Conservation (phyloP, 2,797 vertebrate species). For the Poeciliopsis paucimaculata region DNA sequence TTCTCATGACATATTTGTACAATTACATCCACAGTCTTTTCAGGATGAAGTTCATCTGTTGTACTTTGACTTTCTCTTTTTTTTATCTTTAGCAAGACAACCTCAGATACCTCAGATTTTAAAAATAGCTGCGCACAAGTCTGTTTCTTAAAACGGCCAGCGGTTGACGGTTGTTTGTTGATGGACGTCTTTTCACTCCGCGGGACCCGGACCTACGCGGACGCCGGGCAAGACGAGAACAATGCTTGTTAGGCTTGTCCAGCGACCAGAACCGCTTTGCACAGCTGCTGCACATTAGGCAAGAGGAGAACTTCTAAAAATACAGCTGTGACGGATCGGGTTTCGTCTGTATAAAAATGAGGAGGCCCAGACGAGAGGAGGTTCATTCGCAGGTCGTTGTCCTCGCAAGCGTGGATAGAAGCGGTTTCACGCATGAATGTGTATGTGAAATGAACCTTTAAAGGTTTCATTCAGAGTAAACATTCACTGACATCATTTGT, state of each 20-base stretch:
- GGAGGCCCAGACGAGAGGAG: constrained; percentile 82
- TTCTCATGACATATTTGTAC: neutral
- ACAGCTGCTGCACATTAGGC: constrained; percentile 75
- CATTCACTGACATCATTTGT: neutral
- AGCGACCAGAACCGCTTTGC: constrained; percentile 24
- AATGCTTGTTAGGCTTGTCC: constrained; percentile 23
- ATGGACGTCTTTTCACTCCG: constrained; percentile 41
- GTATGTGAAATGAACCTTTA: neutral
- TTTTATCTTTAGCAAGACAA: neutral
- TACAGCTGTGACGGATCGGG: constrained; percentile 68
- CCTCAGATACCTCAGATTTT: constrained; percentile 35
- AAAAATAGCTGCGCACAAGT: constrained; percentile 39
- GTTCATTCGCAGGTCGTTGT: constrained; percentile 84
- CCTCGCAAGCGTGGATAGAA: constrained; percentile 75
- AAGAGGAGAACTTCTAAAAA: constrained; percentile 82
- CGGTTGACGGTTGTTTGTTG: constrained; percentile 19
- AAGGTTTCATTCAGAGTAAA: neutral
- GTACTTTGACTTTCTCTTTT: constrained; percentile 12
- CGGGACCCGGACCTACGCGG: constrained; percentile 42
- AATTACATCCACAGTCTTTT: neutral
- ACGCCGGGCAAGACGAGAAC: constrained; percentile 3
- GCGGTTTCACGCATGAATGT: neutral
- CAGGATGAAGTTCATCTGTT: constrained; percentile 2
- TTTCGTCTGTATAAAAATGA: constrained; percentile 76
- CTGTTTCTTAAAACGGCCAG: constrained; percentile 27